These are phyloP conservation scores for Ctenopoma multispine DNA, from an alignment of 2,797 vertebrate genomes.

Conservation along the genomic window DNA sequence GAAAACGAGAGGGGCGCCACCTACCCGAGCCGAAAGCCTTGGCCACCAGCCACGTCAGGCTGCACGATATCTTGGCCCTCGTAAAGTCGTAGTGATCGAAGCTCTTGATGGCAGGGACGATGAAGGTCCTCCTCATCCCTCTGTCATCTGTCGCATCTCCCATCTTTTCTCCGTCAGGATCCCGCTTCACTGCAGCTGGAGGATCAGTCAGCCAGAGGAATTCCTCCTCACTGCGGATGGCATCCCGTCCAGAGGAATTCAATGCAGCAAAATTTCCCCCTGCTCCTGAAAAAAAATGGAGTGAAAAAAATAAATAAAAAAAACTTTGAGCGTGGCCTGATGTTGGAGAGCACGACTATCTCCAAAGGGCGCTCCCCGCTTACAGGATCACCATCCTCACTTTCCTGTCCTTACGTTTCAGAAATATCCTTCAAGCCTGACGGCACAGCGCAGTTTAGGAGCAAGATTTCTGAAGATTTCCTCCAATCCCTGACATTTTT, in stretches of 20 bases:
- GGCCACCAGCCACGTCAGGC: constrained; percentile 97
- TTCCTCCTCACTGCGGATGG: constrained; percentile 70
- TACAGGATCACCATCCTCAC: constrained; percentile 55
- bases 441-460: constrained; percentile 50
- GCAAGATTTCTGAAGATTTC: constrained; percentile 63
- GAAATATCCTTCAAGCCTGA: constrained; percentile 18
- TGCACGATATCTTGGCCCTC: constrained; percentile 95
- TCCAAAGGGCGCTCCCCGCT: constrained; percentile 16
- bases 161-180: constrained; percentile 78
- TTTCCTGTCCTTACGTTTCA: constrained; percentile 25
- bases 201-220: constrained; percentile 68
- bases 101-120: constrained; percentile 94
- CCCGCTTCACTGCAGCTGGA: constrained; percentile 59
- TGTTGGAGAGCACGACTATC: constrained; percentile 37
- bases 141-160: constrained; percentile 88
- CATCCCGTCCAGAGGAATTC: constrained; percentile 78
- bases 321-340: constrained; percentile 58
- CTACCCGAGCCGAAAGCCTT: constrained; percentile 99
- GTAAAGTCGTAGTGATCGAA: constrained; percentile 97
- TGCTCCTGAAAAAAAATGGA: constrained; percentile 38
- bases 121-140: constrained; percentile 91
- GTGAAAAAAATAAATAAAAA: constrained; percentile 7
- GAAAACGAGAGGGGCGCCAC: constrained; percentile 64
- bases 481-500: constrained; percentile 72
- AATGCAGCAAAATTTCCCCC: constrained; percentile 70